phyloP scores from a whole-genome alignment of 2,113 vertebrate species.

The Paracanthobrama guichenoti region DNA sequence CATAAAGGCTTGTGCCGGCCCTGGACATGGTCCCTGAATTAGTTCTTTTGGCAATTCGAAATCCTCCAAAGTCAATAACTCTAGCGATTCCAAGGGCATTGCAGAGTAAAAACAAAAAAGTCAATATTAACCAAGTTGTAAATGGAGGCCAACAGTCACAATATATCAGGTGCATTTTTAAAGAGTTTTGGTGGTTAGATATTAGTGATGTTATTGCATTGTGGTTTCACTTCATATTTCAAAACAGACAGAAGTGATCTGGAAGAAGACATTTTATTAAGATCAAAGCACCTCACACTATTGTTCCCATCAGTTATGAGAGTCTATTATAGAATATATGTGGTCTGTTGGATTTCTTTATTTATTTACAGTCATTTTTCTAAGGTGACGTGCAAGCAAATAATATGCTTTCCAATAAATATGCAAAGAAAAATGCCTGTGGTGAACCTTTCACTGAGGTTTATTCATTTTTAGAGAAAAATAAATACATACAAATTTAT shows the following conservation, averaged over 20 bases:
- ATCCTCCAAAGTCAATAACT: slow-evolving; percentile 7
- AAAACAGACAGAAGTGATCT: background rate
- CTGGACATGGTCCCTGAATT: background rate
- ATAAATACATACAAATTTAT: background rate
- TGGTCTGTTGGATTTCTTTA: background rate
- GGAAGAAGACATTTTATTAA: background rate
- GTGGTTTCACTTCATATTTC: background rate
- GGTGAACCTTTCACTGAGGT: background rate
- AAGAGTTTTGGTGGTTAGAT: slow-evolving; percentile 9
- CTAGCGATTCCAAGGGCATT: background rate
- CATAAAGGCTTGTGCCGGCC: too few species aligned
- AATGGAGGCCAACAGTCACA: slow-evolving; percentile 8
- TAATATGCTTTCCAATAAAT: background rate
- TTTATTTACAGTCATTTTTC: background rate
- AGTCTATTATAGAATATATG: background rate
- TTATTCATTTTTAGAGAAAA: background rate
- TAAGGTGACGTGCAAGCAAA: background rate
- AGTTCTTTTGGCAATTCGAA: slow-evolving; percentile 6
- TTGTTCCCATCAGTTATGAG: background rate
- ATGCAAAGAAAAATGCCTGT: background rate
- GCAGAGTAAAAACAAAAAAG: background rate
- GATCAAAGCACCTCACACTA: background rate
- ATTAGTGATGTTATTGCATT: background rate
- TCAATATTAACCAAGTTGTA: background rate
- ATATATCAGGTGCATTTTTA: background rate